phyloP scores from a whole-genome alignment of 2,888 invertebrate species.

The Meta bourneti region DNA sequence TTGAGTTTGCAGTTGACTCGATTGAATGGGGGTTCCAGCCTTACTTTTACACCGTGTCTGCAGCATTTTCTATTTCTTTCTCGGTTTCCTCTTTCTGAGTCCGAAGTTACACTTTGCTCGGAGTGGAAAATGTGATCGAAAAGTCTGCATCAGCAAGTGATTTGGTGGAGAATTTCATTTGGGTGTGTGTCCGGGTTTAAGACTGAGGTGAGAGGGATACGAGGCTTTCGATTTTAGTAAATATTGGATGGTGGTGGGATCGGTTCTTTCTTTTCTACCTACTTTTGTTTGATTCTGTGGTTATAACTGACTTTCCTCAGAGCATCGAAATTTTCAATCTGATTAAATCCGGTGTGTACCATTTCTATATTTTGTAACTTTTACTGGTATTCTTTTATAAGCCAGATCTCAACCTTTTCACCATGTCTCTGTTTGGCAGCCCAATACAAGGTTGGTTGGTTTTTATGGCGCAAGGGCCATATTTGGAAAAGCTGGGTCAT shows the following conservation, averaged over 20 bases:
- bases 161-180: not conserved
- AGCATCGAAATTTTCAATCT: no score
- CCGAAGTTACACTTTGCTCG: not conserved
- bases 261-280: not conserved
- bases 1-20: slow-evolving; percentile 30
- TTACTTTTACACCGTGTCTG: not conserved
- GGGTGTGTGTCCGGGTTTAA: not conserved
- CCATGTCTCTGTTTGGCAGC: no score
- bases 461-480: no score
- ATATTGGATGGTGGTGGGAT: not conserved
- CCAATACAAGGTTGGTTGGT: no score
- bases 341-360: no score
- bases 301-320: not conserved
- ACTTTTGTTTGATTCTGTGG: not conserved
- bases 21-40: slow-evolving; percentile 18
- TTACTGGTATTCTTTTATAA: no score
- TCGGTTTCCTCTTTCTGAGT: no score
- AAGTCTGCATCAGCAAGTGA: slow-evolving; percentile 33
- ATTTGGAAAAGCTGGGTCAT: no score
- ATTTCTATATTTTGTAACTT: no score
- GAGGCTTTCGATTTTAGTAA: not conserved
- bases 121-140: not conserved
- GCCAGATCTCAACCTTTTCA: no score
- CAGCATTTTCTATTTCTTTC: not conserved
- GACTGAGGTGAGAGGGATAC: not conserved